Base-by-base conservation (phyloP, 2,888 invertebrate genomes). In the Epiblema foenella region DNA sequence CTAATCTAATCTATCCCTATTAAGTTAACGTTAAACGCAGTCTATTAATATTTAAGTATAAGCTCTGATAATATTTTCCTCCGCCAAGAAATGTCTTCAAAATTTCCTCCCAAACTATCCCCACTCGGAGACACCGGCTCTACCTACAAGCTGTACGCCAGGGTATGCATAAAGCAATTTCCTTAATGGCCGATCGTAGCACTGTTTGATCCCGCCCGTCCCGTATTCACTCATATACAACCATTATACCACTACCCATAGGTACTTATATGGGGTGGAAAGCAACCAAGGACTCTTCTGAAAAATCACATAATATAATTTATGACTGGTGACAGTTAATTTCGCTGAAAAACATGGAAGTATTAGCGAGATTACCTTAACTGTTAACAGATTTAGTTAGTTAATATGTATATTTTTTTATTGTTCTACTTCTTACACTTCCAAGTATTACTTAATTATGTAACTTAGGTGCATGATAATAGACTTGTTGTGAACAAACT, bases 141-240 rank as follows among this genome's bases (percentile, higher is more conserved):
- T 49, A 42, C 42, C 52, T 52, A 64, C 64, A 64, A 64, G 39
- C 52, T 39, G 37, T 54, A 52, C 37, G 81, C 81, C 79, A 78
- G 75, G 77, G 81, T 29, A 29, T 56, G 79, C 82, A 88, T 89
- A 87, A 86, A 91, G 89, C 91, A 90, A 92, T 92, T 89, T 92
- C 87, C 88, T 83, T 91, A 91, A 92, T 91, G 89, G 90, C 76
- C 85, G 85, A 87, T 85, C 84, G 83, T 81, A 75, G 80, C 81
- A 80, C 78, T 80, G 78, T 83, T 79, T 79, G 84, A 85, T 82
- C 81, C 77, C 80, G 77, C 77, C 79, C 81, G 82, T 75, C 37
- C 39, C 49, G 65, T 33, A 29, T 39, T 57, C 29, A 56, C 20
- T 60, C 29, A 10, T 54, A 65, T 51, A 70, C 20, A 57, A 33